Base-by-base conservation (phyloP, 37 sponge, comb jelly and placozoan species). In the Diacarnus erythraeanus region DNA sequence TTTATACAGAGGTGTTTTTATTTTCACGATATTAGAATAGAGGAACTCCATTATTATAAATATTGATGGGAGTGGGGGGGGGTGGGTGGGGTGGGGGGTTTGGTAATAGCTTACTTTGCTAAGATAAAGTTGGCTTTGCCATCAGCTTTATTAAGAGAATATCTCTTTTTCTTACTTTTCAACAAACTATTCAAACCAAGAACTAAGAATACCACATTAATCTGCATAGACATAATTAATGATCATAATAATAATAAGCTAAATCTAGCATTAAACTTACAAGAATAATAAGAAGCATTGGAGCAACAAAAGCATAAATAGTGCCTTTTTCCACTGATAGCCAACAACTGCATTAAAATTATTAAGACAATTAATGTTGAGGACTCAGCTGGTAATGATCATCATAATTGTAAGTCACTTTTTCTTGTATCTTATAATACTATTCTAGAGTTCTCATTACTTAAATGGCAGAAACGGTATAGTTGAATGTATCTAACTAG, bases 271-370 rank as follows among this genome's bases (percentile, higher is more conserved):
- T 30, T 36, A 25, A 69, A 31, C 77, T 84, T 38, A 85, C 86
- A 30, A 85, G 21, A 30, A 85, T 85, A 5, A 85, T 78, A 18
- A 60, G 29, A 18, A 78, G 51, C 66, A 71, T 67, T 60, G 86
- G 86, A 23, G 54, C 79, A 21, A 71, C 86, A 78, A 85, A 85
- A 0, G 56, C 86, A 71, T 71, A 85, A 37, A 85, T 85, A 8
- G 78, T 78, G 18, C 86, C 74, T 59, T 64, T 68, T 25, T 77
- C 59, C 6, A 57, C 34, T 22, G 84, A 84, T 33, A 84, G 41
- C 84, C 84, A 84, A 40, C 84, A 84, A 9, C 84, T 84, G 43
- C n/a, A n/a, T n/a, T 58, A 72, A 39, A n/a, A 44, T 9, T 6
- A n/a, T 5, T 29, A 41, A 17, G 23, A 8, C 5, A 22, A n/a